phyloP scores from a whole-genome alignment of 2,888 invertebrate species.

The Acanthosepion esculentum region DNA sequence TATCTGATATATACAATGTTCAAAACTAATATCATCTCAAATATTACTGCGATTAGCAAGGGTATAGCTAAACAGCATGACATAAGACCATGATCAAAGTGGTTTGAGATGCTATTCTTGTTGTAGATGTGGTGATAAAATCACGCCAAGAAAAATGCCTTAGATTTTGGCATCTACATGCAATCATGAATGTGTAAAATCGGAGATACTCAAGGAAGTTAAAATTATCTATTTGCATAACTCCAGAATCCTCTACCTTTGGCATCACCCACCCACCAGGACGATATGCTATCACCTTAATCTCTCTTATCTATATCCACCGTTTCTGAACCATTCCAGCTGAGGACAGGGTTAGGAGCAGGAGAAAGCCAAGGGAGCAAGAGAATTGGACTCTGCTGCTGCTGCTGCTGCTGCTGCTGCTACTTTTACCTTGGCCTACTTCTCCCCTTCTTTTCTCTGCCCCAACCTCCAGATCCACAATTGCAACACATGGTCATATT shows the following conservation, averaged over 20 bases:
- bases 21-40: no score
- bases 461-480: not conserved
- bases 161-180: no score
- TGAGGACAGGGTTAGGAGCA: not conserved
- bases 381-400: not conserved
- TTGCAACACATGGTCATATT: constrained; percentile 8
- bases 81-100: no score
- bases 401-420: not conserved
- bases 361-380: not conserved
- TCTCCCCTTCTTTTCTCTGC: no score
- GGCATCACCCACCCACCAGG: not conserved
- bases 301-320: not conserved
- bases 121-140: no score
- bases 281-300: not conserved
- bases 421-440: constrained; percentile 24
- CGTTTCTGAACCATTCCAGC: not conserved
- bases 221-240: not conserved
- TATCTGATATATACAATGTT: no score
- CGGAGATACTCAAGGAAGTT: not conserved
- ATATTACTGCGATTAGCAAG: no score
- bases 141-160: no score
- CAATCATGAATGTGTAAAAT: not conserved
- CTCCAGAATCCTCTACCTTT: not conserved
- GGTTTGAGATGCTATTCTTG: no score
- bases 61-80: no score